Percentiles rank a stretch among this genome's conserved stretches.
Evolutionary conservation across 2,113 vertebrate species (phyloP).

Genomic region (Antidorcas marsupialis): DNA sequence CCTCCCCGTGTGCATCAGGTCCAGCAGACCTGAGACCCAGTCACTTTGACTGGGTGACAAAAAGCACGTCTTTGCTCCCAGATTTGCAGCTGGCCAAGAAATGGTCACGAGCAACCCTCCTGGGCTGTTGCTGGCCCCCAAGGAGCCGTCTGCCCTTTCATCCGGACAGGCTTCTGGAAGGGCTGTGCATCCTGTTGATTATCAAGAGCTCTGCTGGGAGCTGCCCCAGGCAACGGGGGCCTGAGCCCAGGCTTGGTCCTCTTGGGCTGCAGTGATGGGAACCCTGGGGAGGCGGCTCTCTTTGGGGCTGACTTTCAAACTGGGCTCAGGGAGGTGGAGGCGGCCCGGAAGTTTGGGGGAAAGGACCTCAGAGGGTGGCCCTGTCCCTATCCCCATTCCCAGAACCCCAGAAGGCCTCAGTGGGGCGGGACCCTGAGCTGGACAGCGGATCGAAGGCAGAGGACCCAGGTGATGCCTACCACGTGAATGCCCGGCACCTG

Average conservation of each 20-base stretch:
- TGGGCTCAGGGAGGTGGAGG: background rate
- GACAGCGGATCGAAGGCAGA: background rate
- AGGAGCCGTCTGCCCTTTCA: background rate
- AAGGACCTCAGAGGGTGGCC: background rate
- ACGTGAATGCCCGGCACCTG: slow-evolving; percentile 85
- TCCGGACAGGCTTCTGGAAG: accelerated
- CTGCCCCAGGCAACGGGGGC: background rate
- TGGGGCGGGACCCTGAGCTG: slow-evolving; percentile 21
- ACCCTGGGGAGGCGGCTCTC: background rate
- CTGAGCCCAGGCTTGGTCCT: accelerated
- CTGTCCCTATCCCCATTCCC: background rate
- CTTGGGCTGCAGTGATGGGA: background rate
- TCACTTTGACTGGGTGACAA: accelerated
- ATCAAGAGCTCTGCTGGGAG: background rate
- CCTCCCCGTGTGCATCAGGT: accelerated
- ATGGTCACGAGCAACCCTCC: accelerated
- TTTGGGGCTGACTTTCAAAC: accelerated
- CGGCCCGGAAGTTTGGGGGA: background rate
- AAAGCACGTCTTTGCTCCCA: background rate
- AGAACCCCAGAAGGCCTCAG: slow-evolving; percentile 63
- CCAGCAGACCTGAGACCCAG: background rate
- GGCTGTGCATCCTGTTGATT: background rate
- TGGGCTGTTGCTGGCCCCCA: accelerated
- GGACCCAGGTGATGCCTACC: slow-evolving; percentile 47
- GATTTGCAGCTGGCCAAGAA: background rate